Evolutionary conservation across 2,113 vertebrate genomes (phyloP).

Genomic region (Emydocephalus ijimae): DNA sequence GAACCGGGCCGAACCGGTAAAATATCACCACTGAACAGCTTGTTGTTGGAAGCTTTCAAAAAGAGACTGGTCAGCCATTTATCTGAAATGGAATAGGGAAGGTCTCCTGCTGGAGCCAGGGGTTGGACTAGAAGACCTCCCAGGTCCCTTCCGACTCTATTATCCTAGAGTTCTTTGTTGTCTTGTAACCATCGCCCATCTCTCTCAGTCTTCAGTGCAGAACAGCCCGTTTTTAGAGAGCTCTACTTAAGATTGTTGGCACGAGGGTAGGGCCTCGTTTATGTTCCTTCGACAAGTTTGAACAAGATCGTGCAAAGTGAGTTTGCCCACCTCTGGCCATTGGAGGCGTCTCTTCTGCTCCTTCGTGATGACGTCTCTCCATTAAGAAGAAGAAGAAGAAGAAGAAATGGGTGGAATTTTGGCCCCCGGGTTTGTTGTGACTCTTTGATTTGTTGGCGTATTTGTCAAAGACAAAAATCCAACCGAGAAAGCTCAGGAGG

Average conservation of each 20-base stretch:
- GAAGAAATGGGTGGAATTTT: conserved; percentile 27
- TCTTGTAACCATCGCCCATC: neutral
- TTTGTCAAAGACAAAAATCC: conserved; percentile 39
- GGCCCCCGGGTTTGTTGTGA: conserved; percentile 48
- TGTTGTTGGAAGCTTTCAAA: too few relatives aligned
- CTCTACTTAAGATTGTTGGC: conserved; percentile 18
- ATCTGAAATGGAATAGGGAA: too few relatives aligned
- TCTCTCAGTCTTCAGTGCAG: neutral
- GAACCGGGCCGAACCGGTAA: too few relatives aligned
- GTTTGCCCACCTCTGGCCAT: conserved; percentile 40
- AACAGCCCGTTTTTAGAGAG: conserved; percentile 14
- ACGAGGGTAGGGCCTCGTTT: conserved; percentile 37
- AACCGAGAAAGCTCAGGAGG: conserved; percentile 18
- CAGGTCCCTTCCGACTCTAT: too few relatives aligned
- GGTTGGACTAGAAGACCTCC: too few relatives aligned
- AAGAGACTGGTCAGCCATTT: too few relatives aligned
- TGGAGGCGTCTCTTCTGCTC: conserved; percentile 34
- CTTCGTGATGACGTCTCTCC: conserved; percentile 39
- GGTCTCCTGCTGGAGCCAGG: too few relatives aligned
- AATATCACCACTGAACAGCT: too few relatives aligned
- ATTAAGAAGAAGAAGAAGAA: neutral
- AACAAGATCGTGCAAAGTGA: conserved; percentile 40
- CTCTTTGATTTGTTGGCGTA: conserved; percentile 53
- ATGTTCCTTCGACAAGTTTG: conserved; percentile 38
- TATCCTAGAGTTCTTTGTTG: neutral